These are phyloP conservation scores for Heliangelus exortis DNA, from an alignment of 2,797 vertebrate species.

Conservation along the genomic window DNA sequence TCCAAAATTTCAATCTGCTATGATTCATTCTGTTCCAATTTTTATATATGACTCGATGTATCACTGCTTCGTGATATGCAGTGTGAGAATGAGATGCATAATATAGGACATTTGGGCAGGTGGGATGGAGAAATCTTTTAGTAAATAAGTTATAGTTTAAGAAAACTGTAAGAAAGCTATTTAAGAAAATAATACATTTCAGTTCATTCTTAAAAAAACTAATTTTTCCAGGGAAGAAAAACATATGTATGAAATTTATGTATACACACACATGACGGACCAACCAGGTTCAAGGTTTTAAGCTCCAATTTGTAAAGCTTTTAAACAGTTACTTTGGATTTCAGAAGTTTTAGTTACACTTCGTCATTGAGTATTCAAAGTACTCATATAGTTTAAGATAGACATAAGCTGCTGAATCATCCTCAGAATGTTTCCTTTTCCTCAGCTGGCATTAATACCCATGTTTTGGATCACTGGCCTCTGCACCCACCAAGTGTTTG, in stretches of 20 bases:
- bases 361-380: not conserved
- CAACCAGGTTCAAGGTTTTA: not conserved
- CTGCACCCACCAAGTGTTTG: not conserved
- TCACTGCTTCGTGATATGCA: not conserved
- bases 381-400: not conserved
- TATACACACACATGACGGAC: fast-evolving
- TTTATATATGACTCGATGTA: not conserved
- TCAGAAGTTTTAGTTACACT: not conserved
- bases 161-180: too few relatives aligned
- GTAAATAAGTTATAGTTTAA: not conserved
- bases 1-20: not conserved
- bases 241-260: not conserved
- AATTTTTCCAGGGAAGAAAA: not conserved
- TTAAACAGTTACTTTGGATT: not conserved
- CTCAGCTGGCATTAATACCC: not conserved
- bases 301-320: not conserved
- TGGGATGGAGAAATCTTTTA: not conserved
- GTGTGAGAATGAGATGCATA: not conserved
- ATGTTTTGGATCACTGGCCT: not conserved
- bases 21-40: conserved; percentile 23
- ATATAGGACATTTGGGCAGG: not conserved
- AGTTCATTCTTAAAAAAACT: not conserved
- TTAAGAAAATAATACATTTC: not conserved
- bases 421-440: not conserved
- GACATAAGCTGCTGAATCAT: not conserved